Evolutionary conservation across 2,113 vertebrate genomes (phyloP).

Genomic region (Junco hyemalis): DNA sequence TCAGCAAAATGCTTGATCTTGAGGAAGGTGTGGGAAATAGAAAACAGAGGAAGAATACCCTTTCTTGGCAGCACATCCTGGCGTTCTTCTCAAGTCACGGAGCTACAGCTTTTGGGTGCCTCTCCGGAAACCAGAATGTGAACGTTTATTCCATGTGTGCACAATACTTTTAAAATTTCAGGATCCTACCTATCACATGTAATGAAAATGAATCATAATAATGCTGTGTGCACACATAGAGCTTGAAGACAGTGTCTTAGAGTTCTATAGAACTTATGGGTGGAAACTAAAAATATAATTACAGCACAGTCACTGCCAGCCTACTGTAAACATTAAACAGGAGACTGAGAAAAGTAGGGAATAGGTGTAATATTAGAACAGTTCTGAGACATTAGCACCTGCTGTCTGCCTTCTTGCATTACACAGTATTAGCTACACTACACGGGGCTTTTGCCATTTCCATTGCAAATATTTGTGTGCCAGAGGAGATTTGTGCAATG

Average conservation of each 20-base stretch:
- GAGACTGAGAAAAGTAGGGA: neutral
- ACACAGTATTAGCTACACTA: neutral
- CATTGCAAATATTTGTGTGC: neutral
- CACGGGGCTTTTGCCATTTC: neutral
- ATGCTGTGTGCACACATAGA: neutral
- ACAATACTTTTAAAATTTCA: neutral
- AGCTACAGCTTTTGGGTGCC: neutral
- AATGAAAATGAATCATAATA: neutral
- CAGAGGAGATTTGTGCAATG: neutral
- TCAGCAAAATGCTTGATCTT: neutral
- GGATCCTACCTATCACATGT: neutral
- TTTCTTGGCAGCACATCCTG: neutral
- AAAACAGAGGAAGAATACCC: neutral
- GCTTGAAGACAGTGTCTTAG: neutral
- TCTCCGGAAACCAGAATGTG: neutral
- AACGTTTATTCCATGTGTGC: neutral
- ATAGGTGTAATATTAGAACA: neutral
- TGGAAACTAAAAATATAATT: neutral
- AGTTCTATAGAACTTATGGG: accelerated
- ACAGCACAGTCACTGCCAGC: neutral
- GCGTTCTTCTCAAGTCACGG: neutral
- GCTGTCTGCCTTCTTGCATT: neutral
- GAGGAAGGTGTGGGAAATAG: neutral
- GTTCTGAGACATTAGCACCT: neutral
- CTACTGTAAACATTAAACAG: neutral